Evolutionary conservation across 2,888 invertebrate species (phyloP).

Genomic region (Agonum fuliginosum): DNA sequence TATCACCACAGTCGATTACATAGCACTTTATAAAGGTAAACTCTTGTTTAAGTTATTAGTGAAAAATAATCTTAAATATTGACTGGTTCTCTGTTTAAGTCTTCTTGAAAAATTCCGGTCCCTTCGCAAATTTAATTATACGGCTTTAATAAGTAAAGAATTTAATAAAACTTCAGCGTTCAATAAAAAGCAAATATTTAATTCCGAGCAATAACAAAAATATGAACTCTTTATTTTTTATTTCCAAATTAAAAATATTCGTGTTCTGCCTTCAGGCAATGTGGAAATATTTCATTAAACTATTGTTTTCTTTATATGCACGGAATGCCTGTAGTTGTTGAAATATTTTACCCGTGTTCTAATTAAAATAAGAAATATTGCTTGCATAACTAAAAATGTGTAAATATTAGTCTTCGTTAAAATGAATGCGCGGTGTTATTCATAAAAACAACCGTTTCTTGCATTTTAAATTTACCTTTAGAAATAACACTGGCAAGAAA

Average conservation of each 20-base stretch:
- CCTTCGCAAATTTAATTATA: constrained; percentile 6
- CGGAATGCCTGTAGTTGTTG: background rate
- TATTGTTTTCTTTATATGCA: constrained; percentile 1
- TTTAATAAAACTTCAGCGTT: constrained; percentile 36
- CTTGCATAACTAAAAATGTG: background rate
- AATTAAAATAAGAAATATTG: background rate
- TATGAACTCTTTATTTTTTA: background rate
- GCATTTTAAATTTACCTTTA: no score
- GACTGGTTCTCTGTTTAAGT: no score
- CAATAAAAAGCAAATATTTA: constrained; percentile 15
- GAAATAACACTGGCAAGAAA: no score
- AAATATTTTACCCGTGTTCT: background rate
- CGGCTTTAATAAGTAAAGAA: constrained; percentile 33
- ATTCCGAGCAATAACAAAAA: constrained; percentile 7
- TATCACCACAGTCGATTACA: no score
- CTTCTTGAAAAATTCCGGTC: no score
- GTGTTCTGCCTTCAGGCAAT: background rate
- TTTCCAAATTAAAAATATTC: constrained; percentile 14
- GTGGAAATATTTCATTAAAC: background rate
- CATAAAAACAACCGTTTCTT: no score
- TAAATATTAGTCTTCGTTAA: background rate
- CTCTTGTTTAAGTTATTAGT: no score
- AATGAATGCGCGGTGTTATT: no score
- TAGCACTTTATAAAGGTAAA: no score
- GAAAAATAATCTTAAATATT: no score